Evolutionary conservation across 2,888 invertebrate species (phyloP).

Genomic region (Anthophora plumipes): DNA sequence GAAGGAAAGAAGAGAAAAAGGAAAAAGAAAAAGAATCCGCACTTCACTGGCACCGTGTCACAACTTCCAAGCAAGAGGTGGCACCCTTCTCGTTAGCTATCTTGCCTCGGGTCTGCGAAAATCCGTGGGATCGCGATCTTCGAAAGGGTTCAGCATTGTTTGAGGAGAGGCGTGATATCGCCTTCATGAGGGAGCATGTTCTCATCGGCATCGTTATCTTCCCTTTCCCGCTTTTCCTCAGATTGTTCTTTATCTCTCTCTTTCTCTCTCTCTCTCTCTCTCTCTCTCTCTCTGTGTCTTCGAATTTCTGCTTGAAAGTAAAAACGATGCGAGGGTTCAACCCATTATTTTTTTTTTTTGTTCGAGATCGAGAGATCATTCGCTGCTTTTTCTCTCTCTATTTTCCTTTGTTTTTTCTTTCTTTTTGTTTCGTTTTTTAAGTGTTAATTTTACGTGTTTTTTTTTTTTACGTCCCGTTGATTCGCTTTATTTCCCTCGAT

Average conservation of each 20-base stretch:
- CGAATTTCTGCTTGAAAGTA: constrained; percentile 34
- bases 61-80: constrained; percentile 20
- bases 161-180: constrained; percentile 40
- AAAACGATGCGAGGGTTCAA: constrained; percentile 67
- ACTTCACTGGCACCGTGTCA: constrained; percentile 61
- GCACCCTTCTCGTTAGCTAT: constrained; percentile 32
- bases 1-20: background rate
- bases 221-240: constrained; percentile 13
- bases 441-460: background rate
- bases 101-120: constrained; percentile 39
- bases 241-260: no score
- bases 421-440: background rate
- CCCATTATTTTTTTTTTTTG: constrained; percentile 72
- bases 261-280: no score
- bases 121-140: constrained; percentile 50
- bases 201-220: constrained; percentile 54
- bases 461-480: background rate
- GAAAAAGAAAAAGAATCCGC: constrained; percentile 19
- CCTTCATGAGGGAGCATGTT: constrained; percentile 43
- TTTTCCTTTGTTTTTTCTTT: background rate
- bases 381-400: constrained; percentile 1
- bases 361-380: constrained; percentile 55
- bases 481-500: background rate
- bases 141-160: constrained; percentile 42
- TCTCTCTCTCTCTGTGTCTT: background rate